Evolutionary conservation across 2,888 invertebrate species (phyloP), one percentile per base, ranked within the genome.

Genomic region (Linyphia triangularis): DNA sequence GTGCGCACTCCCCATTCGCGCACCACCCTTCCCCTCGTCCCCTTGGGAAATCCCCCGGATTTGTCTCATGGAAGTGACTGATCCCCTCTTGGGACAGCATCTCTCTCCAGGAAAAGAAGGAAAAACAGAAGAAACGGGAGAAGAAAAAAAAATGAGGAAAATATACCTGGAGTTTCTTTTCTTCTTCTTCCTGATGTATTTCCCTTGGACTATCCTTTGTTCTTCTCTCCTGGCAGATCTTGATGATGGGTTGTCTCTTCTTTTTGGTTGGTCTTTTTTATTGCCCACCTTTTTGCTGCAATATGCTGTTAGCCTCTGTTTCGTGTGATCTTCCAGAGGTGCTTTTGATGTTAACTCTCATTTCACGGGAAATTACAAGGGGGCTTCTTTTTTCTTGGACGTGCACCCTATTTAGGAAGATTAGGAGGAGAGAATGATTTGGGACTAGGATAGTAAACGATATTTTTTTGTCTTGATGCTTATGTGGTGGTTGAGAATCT

Each of bases 61-160:
- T 85, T 85, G 84, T 85, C 84, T 85, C 84, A 67, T 85, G 84
- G 77, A 85, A 85, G 84, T 85, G 84, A 85, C 75, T 85, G 84
- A 85, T 85, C 84, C 77, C 57, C 84, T 57, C 75, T 19, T 37
- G 84, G 59, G 84, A 85, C 59, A 65, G 57, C 37, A 72, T 70
- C 43, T 43, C 16, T 70, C 43, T 43, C 16, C 13, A 24, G 51
- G 43, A 72, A 61, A 61, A 67, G 40, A 75, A 75, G 59, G 75
- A 59, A 59, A 77, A 59, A 30, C 24, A 24, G 70, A 37, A 26
- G 40, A 59, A 73, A 24, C 24, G 24, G 72, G 72, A 51, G 43
- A 72, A 51, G 33, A 72, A 75, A 51, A 72, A 72, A 51, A 33
- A 72, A 75, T 30, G 28, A 37, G 43, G 30, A 57, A 33, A 33